phyloP scores from a whole-genome alignment of 2,797 vertebrate genomes.

The Phrynocephalus guinanensis region DNA sequence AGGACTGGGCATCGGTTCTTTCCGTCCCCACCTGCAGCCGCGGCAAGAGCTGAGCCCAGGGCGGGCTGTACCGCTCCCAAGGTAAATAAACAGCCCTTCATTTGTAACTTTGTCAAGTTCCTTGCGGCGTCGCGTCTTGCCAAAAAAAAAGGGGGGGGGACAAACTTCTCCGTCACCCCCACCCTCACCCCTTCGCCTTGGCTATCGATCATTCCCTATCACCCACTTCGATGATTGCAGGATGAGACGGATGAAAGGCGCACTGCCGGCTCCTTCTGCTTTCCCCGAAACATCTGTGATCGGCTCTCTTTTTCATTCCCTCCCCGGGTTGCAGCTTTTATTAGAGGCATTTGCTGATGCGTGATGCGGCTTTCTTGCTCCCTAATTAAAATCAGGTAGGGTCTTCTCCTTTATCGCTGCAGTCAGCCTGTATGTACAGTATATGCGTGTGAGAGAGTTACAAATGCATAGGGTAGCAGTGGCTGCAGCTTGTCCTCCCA shows the following conservation, averaged over 20 bases:
- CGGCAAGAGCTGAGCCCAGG: conserved; percentile 1
- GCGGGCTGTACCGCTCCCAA: conserved; percentile 23
- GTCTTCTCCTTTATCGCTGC: neutral
- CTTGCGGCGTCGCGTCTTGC: conserved; percentile 31
- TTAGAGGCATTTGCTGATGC: neutral
- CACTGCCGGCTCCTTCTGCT: neutral
- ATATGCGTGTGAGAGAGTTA: neutral
- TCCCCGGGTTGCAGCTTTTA: conserved; percentile 24
- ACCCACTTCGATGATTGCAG: neutral
- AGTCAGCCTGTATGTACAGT: fast-evolving
- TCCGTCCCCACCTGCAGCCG: neutral
- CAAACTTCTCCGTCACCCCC: neutral
- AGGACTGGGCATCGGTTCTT: neutral
- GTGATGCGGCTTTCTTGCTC: neutral
- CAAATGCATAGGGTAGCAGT: neutral
- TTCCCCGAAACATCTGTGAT: conserved; percentile 35
- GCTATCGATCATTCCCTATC: neutral
- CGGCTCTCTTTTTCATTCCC: neutral
- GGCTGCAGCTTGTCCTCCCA: neutral
- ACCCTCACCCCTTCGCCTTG: neutral
- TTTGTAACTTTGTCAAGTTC: conserved; percentile 7
- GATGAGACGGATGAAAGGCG: neutral
- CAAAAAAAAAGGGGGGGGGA: neutral
- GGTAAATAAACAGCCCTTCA: conserved; percentile 41
- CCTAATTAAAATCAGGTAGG: neutral